These are phyloP conservation scores for Hyperoplus immaculatus DNA, from an alignment of 2,797 vertebrate species.

Conservation along the genomic window DNA sequence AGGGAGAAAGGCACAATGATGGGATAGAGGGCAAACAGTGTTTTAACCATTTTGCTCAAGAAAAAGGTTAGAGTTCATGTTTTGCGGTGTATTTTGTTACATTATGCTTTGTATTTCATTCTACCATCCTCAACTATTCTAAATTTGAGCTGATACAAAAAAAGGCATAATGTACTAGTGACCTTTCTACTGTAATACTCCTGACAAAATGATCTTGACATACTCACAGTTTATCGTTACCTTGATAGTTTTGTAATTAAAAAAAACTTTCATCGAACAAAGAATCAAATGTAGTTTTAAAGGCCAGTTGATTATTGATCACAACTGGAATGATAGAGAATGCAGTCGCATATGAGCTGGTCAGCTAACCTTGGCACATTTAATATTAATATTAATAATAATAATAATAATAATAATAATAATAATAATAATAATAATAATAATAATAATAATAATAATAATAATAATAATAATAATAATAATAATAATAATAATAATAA, in stretches of 20 bases:
- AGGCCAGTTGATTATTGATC: conserved; percentile 32
- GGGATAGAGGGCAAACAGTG: conserved; percentile 34
- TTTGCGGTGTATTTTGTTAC: neutral
- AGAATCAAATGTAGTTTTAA: conserved; percentile 24
- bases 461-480: too few relatives aligned
- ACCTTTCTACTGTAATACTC: neutral
- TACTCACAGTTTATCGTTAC: conserved; percentile 5
- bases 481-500: too few relatives aligned
- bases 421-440: too few relatives aligned
- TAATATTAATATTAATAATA: neutral
- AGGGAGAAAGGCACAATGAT: conserved; percentile 35
- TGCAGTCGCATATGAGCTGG: neutral
- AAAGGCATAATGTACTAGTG: conserved; percentile 4
- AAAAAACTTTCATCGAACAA: conserved; percentile 15
- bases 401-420: too few relatives aligned
- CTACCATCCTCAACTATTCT: neutral
- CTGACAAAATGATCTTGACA: conserved; percentile 1
- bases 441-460: too few relatives aligned
- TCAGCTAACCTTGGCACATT: conserved; percentile 17
- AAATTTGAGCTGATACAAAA: neutral
- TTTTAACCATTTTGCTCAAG: conserved; percentile 38
- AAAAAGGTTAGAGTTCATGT: conserved; percentile 28
- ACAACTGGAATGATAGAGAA: neutral
- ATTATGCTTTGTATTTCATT: conserved; percentile 8
- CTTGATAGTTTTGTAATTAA: conserved; percentile 60